phyloP scores from a whole-genome alignment of 2,888 invertebrate species.

The Trichopoda pennipes region DNA sequence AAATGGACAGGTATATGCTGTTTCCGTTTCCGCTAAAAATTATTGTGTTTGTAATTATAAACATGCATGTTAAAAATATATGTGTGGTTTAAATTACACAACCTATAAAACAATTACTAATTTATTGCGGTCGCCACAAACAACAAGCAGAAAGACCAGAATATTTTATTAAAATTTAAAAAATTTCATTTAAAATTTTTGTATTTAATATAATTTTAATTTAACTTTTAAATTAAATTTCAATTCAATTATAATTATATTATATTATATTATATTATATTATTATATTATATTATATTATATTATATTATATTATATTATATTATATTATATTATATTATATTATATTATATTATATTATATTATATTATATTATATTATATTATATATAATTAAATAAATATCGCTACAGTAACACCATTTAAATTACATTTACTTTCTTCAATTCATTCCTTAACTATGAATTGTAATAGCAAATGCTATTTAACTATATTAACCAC shows the following conservation, averaged over 20 bases:
- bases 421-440: conserved; percentile 33
- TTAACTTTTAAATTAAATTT: background rate
- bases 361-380: no score
- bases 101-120: conserved; percentile 64
- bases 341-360: no score
- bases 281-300: no score
- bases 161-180: conserved; percentile 9
- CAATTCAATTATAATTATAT: background rate
- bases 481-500: conserved; percentile 36
- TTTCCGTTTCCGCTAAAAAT: conserved; percentile 65
- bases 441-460: conserved; percentile 39
- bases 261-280: no score
- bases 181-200: background rate
- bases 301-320: no score
- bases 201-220: background rate
- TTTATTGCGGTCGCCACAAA: conserved; percentile 53
- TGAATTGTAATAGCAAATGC: conserved; percentile 59
- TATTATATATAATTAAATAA: background rate
- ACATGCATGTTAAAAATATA: background rate
- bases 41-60: background rate
- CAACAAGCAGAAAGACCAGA: background rate
- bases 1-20: conserved; percentile 63
- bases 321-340: no score
- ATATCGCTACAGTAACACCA: conserved; percentile 1
- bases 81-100: conserved; percentile 23